Evolutionary conservation across 2,888 invertebrate genomes (phyloP).

Genomic region (Acholoe squamosa): DNA sequence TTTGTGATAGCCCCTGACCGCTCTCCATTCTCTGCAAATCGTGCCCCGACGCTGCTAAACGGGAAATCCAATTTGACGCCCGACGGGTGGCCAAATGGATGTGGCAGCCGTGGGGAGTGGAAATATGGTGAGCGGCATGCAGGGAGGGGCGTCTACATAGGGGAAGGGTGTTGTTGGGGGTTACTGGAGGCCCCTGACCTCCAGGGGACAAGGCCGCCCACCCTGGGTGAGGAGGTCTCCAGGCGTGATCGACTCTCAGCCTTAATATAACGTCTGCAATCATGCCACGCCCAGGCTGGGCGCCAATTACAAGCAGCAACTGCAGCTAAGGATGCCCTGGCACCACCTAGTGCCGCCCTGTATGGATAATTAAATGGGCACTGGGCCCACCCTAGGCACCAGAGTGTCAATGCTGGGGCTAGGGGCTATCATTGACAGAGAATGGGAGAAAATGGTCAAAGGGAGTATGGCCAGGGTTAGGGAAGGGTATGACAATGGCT

Average conservation of each 20-base stretch:
- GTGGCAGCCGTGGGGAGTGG: neutral
- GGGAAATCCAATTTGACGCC: constrained; percentile 12
- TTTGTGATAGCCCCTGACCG: neutral
- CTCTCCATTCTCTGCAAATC: neutral
- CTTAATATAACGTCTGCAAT: too few relatives aligned
- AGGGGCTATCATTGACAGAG: too few relatives aligned
- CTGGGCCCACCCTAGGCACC: too few relatives aligned
- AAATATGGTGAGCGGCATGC: neutral
- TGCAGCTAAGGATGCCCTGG: too few relatives aligned
- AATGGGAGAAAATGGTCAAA: too few relatives aligned
- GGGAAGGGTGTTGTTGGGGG: neutral
- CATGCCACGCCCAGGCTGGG: too few relatives aligned
- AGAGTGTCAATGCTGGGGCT: too few relatives aligned
- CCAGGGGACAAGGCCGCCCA: neutral
- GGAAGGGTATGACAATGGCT: neutral
- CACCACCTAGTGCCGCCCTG: too few relatives aligned
- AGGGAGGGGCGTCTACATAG: neutral
- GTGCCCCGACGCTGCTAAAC: constrained; percentile 7
- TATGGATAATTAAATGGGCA: too few relatives aligned
- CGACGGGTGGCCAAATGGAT: neutral
- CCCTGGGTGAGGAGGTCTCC: neutral
- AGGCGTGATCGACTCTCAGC: too few relatives aligned
- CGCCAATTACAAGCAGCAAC: too few relatives aligned
- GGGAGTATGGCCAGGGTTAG: neutral
- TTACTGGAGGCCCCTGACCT: neutral